These are phyloP conservation scores for Copidosoma aretas DNA, from an alignment of 2,888 invertebrate species.

Conservation along the genomic window DNA sequence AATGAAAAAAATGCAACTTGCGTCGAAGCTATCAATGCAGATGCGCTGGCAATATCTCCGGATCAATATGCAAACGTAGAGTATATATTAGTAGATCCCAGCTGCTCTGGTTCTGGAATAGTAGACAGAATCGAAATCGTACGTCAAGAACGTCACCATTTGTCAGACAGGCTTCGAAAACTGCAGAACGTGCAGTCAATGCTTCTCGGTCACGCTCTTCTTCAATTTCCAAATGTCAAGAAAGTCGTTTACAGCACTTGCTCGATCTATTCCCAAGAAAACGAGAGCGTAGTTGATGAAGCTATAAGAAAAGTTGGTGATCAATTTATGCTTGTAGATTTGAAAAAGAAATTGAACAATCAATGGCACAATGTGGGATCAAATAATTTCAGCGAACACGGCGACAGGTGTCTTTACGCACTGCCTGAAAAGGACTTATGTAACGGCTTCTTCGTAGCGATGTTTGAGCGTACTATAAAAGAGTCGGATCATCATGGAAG, in stretches of 20 bases:
- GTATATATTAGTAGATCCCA: constrained; percentile 94
- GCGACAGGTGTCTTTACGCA: constrained; percentile 78
- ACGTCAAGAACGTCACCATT: constrained; percentile 63
- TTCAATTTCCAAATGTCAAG: constrained; percentile 81
- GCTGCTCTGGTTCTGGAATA: constrained; percentile 91
- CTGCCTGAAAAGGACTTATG: constrained; percentile 79
- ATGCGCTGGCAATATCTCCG: constrained; percentile 74
- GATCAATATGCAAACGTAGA: constrained; percentile 74
- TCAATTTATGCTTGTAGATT: constrained; percentile 70
- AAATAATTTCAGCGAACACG: constrained; percentile 66
- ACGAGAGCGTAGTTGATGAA: constrained; percentile 86
- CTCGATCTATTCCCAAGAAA: constrained; percentile 87
- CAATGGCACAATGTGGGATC: constrained; percentile 77
- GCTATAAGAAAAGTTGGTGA: constrained; percentile 63
- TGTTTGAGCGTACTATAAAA: constrained; percentile 72
- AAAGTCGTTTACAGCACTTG: constrained; percentile 96
- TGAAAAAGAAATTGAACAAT: constrained; percentile 68
- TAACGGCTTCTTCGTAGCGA: constrained; percentile 94
- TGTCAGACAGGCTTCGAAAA: constrained; percentile 68
- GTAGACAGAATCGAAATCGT: constrained; percentile 65
- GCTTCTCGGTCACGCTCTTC: constrained; percentile 85
- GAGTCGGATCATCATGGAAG: constrained; percentile 17
- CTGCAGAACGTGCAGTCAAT: constrained; percentile 82
- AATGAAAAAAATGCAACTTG: constrained; percentile 71
- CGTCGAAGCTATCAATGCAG: constrained; percentile 72